phyloP scores from a whole-genome alignment of 2,113 vertebrate genomes.

The Tiliqua scincoides region DNA sequence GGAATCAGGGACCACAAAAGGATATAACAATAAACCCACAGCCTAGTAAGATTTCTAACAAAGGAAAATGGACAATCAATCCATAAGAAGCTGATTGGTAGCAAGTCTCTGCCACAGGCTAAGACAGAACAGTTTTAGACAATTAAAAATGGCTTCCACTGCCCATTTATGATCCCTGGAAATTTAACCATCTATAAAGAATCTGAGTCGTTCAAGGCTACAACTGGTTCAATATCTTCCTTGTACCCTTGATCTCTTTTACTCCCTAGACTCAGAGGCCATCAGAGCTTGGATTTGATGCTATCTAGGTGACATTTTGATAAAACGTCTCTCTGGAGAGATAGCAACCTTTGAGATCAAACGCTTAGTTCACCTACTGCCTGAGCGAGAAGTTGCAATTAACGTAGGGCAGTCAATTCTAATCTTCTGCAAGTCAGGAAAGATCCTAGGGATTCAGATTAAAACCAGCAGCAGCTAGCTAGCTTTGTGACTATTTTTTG shows the following conservation, averaged over 20 bases:
- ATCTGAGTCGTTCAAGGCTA: background rate
- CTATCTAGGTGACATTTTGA: background rate
- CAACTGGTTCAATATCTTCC: background rate
- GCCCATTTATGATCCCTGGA: background rate
- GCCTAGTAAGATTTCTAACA: background rate
- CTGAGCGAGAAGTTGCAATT: background rate
- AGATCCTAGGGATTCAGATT: background rate
- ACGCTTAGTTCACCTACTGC: slow-evolving; percentile 19
- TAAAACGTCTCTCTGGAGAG: background rate
- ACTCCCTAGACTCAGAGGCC: background rate
- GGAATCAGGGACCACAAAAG: background rate
- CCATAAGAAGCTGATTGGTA: background rate
- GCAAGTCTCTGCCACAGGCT: background rate
- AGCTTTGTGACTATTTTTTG: background rate
- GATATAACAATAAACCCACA: background rate
- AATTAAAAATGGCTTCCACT: background rate
- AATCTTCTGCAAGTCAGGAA: background rate
- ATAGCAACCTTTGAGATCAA: slow-evolving; percentile 18
- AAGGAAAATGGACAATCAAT: background rate
- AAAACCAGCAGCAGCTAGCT: background rate
- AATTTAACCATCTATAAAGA: background rate
- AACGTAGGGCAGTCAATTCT: accelerated
- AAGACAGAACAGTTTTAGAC: background rate
- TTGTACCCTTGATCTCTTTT: background rate
- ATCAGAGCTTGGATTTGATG: slow-evolving; percentile 7